phyloP scores from a whole-genome alignment of 2,113 vertebrate genomes.

The Hippocampus mohnikei region DNA sequence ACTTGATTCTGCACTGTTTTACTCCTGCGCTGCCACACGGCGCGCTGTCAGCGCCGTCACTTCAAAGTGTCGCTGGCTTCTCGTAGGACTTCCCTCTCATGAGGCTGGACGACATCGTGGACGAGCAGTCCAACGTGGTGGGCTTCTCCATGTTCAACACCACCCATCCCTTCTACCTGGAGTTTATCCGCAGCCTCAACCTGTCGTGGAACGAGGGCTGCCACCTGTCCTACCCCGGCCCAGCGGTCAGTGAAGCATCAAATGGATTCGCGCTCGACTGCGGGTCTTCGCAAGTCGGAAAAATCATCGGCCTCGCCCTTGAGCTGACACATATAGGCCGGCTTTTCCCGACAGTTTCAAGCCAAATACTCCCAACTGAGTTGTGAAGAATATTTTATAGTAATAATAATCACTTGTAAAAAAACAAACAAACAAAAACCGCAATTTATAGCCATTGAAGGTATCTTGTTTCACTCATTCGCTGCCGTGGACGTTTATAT shows the following conservation, averaged over 20 bases:
- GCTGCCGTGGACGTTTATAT: too few relatives aligned
- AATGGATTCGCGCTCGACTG: not conserved
- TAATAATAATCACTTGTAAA: too few relatives aligned
- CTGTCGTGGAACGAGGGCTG: constrained; percentile 92
- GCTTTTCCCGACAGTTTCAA: not conserved
- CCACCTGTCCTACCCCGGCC: constrained; percentile 82
- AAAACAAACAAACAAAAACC: too few relatives aligned
- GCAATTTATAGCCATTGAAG: too few relatives aligned
- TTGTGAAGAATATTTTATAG: not conserved
- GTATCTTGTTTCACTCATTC: too few relatives aligned
- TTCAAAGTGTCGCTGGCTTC: constrained; percentile 23
- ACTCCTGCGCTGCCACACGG: constrained; percentile 26
- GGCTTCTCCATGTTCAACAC: constrained; percentile 95
- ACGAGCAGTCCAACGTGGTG: constrained; percentile 86
- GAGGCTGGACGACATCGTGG: constrained; percentile 83
- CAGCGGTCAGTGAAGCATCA: constrained; percentile 74
- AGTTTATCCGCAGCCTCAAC: constrained; percentile 91
- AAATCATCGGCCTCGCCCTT: not conserved
- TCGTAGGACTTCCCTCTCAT: constrained; percentile 86
- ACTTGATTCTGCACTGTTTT: constrained; percentile 30
- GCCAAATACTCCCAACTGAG: not conserved
- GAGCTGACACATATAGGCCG: not conserved
- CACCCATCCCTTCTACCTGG: constrained; percentile 87
- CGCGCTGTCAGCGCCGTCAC: constrained; percentile 45
- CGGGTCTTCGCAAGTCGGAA: not conserved